These are phyloP conservation scores for Beroe forskalii DNA, from an alignment of 37 sponge, comb jelly and placozoan genomes.

Conservation along the genomic window DNA sequence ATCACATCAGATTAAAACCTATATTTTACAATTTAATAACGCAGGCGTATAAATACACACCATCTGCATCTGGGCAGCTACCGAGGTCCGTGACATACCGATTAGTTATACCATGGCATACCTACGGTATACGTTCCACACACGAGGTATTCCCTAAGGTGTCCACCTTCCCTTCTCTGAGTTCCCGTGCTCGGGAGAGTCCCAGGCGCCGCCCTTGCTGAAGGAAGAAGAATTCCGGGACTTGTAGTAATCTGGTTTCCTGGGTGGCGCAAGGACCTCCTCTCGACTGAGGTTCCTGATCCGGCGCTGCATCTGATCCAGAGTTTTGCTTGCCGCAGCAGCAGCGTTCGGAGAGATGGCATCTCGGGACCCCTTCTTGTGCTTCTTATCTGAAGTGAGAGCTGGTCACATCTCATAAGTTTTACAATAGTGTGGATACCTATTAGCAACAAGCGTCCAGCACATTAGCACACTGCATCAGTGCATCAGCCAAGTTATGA, in stretches of 20 bases:
- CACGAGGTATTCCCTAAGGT: background rate
- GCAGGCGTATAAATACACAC: too few species aligned
- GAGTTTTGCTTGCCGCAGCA: slow-evolving; percentile 1
- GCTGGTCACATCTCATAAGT: too few species aligned
- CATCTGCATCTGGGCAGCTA: too few species aligned
- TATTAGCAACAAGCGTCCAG: too few species aligned
- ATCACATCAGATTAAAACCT: too few species aligned
- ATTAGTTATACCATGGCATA: too few species aligned
- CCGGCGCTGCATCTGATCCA: slow-evolving; percentile 33
- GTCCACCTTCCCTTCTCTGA: slow-evolving; percentile 30
- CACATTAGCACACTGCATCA: too few species aligned
- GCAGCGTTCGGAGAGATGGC: slow-evolving; percentile 27
- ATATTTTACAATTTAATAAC: too few species aligned
- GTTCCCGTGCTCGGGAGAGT: slow-evolving; percentile 1
- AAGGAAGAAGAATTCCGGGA: background rate
- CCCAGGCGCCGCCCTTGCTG: background rate
- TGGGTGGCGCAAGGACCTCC: background rate
- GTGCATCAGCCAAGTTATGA: too few species aligned
- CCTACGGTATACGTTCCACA: too few species aligned
- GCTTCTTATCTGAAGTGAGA: slow-evolving; percentile 13
- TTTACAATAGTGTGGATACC: too few species aligned
- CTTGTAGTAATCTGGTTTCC: background rate
- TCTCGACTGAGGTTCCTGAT: slow-evolving; percentile 37
- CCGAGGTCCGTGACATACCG: too few species aligned
- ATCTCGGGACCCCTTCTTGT: background rate